phyloP scores from a whole-genome alignment of 2,888 invertebrate species.

The Eupithecia dodoneata region DNA sequence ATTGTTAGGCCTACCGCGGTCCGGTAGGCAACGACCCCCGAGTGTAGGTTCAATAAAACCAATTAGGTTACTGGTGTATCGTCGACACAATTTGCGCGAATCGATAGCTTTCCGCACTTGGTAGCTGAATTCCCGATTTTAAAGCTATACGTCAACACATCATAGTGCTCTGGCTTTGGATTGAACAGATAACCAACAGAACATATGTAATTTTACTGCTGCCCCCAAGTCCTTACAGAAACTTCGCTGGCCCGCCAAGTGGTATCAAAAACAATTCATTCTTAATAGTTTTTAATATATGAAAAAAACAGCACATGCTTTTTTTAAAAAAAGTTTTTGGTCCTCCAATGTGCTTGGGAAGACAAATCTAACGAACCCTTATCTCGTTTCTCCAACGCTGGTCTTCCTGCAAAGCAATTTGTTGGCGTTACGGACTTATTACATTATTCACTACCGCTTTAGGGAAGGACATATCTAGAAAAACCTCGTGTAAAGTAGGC shows the following conservation, averaged over 20 bases:
- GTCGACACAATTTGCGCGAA: slow-evolving; percentile 8
- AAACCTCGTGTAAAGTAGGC: background rate
- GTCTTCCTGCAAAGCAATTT: no score
- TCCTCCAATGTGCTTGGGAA: no score
- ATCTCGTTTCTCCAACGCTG: no score
- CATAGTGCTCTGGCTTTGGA: background rate
- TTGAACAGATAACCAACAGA: background rate
- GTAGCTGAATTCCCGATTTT: background rate
- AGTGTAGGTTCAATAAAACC: slow-evolving; percentile 11
- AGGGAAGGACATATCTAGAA: no score
- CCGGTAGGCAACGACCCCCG: background rate
- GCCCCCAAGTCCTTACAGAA: background rate
- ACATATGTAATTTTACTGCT: background rate
- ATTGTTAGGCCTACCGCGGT: background rate
- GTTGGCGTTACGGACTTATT: no score
- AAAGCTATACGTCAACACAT: background rate
- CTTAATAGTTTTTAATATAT: background rate
- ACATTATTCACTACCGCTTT: no score
- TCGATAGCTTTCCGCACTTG: slow-evolving; percentile 5
- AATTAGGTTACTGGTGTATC: slow-evolving; percentile 10
- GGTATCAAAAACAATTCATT: background rate
- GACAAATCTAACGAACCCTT: no score
- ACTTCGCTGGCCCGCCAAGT: background rate
- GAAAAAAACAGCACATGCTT: no score
- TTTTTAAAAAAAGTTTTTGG: no score